Evolutionary conservation across 2,888 invertebrate species (phyloP), one percentile per base, ranked within the genome.

Genomic region (Drosophila differens): DNA sequence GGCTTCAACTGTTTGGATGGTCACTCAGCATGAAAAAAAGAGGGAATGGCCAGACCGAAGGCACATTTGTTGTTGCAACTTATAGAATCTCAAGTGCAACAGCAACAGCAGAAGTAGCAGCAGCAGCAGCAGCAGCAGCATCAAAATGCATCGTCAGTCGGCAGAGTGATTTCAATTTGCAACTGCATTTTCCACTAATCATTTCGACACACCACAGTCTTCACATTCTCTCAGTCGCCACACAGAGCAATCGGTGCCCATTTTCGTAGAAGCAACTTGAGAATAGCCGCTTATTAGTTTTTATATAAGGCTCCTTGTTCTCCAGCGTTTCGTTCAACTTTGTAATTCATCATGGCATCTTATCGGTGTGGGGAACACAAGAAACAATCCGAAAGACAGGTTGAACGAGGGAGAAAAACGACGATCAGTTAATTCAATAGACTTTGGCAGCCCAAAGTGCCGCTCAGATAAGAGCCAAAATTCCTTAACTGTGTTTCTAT

Each of bases 21-120:
- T 86, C 85, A 86, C 83, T 86, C 90, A 86, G 90, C 85, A 88
- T 86, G 85, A 90, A 90, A 68, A 67, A 57, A 47, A 52, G 68
- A 66, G 65, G 55, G 64, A 69, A 65, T 59, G 54, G 66, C 55
- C 33, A 64, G 52, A 28, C 51, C 61, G 57, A 52, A 39, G 52
- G 54, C 54, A 54, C 37, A 62, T 41, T 44, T 35, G 33, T 35
- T 68, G 39, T 47, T 69, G 70, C 44, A 28, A 37, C 64, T 70
- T 74, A 66, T 47, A 58, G 58, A 54, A 66, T 67, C 62, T 78
- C 77, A 77, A 78, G 77, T 76, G 73, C 33, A 32, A 10, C 32
- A 53, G 14, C 33, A 52, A 28, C 9, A 51, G 16, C 25, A 51
- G 30, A 25, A 28, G n/a, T 9, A 22, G 33, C 25, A 28, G 37